A percentile compares a stretch with the other conserved stretches of the same genome.
Conservation (phyloP, 1,140 invertebrate species). For the Aphaenogaster ashmeadi region DNA sequence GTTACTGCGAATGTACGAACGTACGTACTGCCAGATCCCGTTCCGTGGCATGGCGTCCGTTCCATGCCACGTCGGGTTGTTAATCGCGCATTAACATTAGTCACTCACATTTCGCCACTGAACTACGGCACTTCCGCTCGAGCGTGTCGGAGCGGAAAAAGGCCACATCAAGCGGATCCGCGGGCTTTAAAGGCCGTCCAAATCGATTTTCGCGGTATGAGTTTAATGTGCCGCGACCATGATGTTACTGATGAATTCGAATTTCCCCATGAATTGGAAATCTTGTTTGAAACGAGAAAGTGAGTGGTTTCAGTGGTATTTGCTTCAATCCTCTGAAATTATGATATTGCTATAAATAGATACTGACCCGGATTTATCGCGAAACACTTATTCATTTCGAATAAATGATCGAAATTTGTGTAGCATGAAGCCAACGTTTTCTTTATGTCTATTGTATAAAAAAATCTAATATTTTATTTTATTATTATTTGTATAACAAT, state of each 20-base stretch:
- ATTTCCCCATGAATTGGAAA: constrained; percentile 22
- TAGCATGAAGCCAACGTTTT: neutral
- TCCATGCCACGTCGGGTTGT: neutral
- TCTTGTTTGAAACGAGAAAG: constrained; percentile 6
- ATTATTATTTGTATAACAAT: neutral
- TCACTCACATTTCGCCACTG: constrained; percentile 33
- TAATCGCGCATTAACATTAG: constrained; percentile 61
- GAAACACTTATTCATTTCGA: neutral
- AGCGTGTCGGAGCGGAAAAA: constrained; percentile 31
- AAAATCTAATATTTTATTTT: constrained; percentile 3
- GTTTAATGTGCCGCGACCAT: constrained; percentile 22
- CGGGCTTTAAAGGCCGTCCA: neutral
- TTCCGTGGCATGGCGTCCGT: neutral
- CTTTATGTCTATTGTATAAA: neutral
- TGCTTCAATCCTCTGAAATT: neutral
- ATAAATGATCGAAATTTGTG: neutral
- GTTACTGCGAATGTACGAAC: constrained; percentile 45
- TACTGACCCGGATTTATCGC: neutral
- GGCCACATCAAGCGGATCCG: neutral
- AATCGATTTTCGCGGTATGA: constrained; percentile 30
- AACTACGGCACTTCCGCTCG: constrained; percentile 13
- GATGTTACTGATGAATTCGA: neutral
- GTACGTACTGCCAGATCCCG: constrained; percentile 3
- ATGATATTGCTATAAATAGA: neutral
- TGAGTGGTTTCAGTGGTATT: constrained; percentile 1